phyloP scores from a whole-genome alignment of 2,888 invertebrate species.

The Polia nebulosa region DNA sequence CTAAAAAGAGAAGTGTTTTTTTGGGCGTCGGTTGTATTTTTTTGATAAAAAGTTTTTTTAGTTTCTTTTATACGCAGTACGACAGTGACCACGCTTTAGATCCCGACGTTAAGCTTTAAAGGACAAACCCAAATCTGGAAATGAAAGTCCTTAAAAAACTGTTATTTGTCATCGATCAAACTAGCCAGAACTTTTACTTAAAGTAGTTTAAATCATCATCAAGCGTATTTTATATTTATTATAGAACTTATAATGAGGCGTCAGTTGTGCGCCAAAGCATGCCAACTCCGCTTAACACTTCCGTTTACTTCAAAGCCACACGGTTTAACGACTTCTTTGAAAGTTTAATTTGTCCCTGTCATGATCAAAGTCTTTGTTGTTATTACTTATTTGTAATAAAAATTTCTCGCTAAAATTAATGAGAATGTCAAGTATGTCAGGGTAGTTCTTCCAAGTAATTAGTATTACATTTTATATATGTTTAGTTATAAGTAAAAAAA shows the following conservation, averaged over 20 bases:
- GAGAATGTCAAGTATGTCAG: slow-evolving; percentile 12
- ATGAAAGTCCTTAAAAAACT: neutral
- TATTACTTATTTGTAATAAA: slow-evolving; percentile 46
- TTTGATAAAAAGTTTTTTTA: no score
- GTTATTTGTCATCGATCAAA: neutral
- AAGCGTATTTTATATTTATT: slow-evolving; percentile 42
- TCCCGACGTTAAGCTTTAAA: no score
- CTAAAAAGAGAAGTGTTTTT: no score
- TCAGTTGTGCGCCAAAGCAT: slow-evolving; percentile 28
- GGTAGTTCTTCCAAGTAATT: slow-evolving; percentile 14
- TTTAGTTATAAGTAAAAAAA: neutral
- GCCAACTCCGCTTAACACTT: slow-evolving; percentile 41
- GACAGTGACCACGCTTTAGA: no score
- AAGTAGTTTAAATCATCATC: slow-evolving; percentile 30
- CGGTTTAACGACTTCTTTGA: slow-evolving; percentile 61
- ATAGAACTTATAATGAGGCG: slow-evolving; percentile 46
- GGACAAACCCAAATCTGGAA: neutral
- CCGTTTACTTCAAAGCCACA: slow-evolving; percentile 40
- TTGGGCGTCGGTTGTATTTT: no score
- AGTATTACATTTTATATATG: neutral
- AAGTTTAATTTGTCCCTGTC: slow-evolving; percentile 72
- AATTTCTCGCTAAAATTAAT: slow-evolving; percentile 49
- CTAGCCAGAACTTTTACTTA: slow-evolving; percentile 22
- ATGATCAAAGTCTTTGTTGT: slow-evolving; percentile 60
- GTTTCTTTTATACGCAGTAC: no score